Evolutionary conservation across 2,888 invertebrate genomes (phyloP), one percentile per base, ranked within the genome.

Genomic region (Archips crataeganus): DNA sequence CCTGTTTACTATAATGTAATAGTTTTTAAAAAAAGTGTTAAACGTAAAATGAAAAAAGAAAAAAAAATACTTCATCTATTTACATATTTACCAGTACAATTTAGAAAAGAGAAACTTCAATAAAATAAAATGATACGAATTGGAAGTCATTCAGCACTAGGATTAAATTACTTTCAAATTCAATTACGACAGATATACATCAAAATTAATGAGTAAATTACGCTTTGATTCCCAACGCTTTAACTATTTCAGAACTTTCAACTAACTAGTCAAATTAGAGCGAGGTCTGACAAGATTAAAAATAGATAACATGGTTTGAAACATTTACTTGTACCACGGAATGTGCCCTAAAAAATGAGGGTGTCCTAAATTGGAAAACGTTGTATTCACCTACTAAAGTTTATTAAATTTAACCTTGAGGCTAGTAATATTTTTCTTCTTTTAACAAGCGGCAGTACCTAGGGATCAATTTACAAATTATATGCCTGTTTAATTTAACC

Each of bases 181-280:
- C 11, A 45, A 45, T 45, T 45, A 45, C 10, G 45, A 45, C 23
- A 54, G 4, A n/a, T 8, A 54, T 54, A 9, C 23, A 9, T 39
- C 39, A 39, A 39, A 23, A 1, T 39, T 39, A 39, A 39, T 39
- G 6, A 39, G 39, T 54, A 54, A 54, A n/a, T 54, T 23, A 15
- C 34, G 42, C 15, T 59, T 57, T 47, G 5, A 23, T 9, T 39
- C 70, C 36, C n/a, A 70, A 57, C 36, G 49, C 63, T 45, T 47
- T 64, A 70, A 70, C 64, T 64, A 70, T 70, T 63, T 62, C 64
- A 36, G 45, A 70, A 64, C 47, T 64, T 59, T 70, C 57, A 47
- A 70, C 63, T 54, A 47, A 70, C 63, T 54, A 9, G 45, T 62
- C 62, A 54, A 63, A 63, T 54, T 57, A 64, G 47, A 70, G 57